A percentile compares a stretch with the other conserved stretches of the same genome.
Evolutionary conservation across 2,888 invertebrate genomes (phyloP).

Genomic region (Eristalis pertinax): DNA sequence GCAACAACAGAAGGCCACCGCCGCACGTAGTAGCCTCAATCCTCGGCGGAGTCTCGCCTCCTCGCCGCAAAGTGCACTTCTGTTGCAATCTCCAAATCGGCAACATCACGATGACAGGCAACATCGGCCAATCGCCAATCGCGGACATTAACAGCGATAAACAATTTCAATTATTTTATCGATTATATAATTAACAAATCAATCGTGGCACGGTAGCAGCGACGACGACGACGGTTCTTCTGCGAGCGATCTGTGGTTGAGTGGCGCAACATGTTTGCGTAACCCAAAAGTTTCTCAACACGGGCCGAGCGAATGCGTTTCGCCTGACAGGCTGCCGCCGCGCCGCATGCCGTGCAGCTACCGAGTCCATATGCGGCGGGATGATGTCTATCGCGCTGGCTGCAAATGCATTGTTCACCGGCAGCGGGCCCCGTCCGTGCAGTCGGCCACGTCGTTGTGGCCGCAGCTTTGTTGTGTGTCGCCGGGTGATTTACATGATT

Average conservation of each 20-base stretch:
- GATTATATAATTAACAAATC: conserved; percentile 67
- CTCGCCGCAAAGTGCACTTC: neutral
- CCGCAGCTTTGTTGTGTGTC: conserved; percentile 52
- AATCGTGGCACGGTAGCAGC: conserved; percentile 21
- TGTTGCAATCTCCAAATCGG: neutral
- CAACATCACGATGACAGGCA: neutral
- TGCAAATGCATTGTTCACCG: neutral
- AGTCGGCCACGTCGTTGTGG: neutral
- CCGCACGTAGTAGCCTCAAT: neutral
- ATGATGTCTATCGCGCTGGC: conserved; percentile 38
- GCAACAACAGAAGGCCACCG: neutral
- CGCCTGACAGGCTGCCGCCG: conserved; percentile 8
- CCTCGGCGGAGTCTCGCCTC: neutral
- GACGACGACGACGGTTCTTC: neutral
- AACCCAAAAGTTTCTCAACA: conserved; percentile 61
- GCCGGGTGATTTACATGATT: conserved; percentile 68
- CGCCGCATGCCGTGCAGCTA: neutral
- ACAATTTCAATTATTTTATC: conserved; percentile 65
- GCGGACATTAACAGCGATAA: conserved; percentile 55
- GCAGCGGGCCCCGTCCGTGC: neutral
- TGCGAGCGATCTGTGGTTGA: conserved; percentile 42
- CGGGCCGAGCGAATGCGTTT: conserved; percentile 20
- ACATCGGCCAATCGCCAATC: neutral
- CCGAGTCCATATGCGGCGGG: conserved; percentile 12
- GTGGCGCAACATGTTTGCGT: conserved; percentile 63